Conservation (phyloP, 2,113 vertebrate genomes). For the Myiagra hebetior region DNA sequence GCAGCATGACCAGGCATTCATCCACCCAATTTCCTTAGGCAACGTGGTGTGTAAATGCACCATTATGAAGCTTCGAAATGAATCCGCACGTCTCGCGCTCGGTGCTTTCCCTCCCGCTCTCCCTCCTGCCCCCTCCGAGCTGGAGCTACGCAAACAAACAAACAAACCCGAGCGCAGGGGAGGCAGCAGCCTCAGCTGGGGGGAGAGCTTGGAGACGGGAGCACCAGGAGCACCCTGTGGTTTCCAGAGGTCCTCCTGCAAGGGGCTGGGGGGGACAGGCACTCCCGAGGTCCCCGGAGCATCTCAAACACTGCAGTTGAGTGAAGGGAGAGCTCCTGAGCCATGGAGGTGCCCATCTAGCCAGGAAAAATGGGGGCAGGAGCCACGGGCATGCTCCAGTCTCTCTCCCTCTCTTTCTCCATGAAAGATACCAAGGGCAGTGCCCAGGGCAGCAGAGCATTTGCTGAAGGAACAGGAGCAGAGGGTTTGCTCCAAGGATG, state of each 20-base stretch:
- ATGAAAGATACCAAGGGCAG: background rate
- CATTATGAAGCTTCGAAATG: slow-evolving; percentile 77
- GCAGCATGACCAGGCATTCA: slow-evolving; percentile 81
- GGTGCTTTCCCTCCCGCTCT: background rate
- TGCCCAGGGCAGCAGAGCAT: background rate
- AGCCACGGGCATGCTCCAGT: background rate
- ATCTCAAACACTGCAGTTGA: fast-evolving
- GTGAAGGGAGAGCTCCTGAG: background rate
- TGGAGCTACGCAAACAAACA: slow-evolving; percentile 26
- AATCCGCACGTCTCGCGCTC: slow-evolving; percentile 70
- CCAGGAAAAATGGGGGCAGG: background rate
- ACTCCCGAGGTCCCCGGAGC: background rate
- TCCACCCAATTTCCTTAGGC: slow-evolving; percentile 73
- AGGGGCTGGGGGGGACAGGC: fast-evolving
- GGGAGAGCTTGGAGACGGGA: fast-evolving
- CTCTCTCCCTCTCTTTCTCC: fast-evolving
- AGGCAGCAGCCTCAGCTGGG: background rate
- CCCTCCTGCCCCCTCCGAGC: background rate
- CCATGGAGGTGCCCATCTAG: background rate
- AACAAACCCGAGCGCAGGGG: background rate
- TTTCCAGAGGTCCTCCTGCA: background rate
- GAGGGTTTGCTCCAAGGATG: background rate
- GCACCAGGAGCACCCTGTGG: background rate
- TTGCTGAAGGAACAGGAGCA: background rate
- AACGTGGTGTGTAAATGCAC: slow-evolving; percentile 67